Evolutionary conservation across 1,140 invertebrate genomes (phyloP).

Genomic region (Magallana gigas): DNA sequence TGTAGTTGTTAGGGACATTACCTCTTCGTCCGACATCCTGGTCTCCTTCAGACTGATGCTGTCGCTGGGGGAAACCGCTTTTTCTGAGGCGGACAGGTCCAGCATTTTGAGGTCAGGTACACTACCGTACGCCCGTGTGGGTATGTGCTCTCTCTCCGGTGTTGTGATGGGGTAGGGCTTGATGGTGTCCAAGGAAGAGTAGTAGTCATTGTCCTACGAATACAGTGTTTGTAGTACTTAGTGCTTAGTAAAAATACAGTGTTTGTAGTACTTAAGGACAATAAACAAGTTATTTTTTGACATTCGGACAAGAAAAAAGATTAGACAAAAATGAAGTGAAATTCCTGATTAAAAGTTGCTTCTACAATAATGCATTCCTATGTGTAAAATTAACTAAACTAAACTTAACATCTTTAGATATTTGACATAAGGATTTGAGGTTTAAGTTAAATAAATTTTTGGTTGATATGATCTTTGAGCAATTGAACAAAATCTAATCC

Average conservation of each 20-base stretch:
- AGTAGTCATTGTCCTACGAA: slow-evolving; percentile 73
- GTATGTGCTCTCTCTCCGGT: slow-evolving; percentile 55
- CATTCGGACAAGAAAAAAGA: no score
- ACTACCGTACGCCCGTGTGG: slow-evolving; percentile 68
- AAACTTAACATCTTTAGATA: no score
- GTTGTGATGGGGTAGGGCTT: slow-evolving; percentile 68
- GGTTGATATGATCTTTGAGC: no score
- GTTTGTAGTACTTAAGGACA: background rate
- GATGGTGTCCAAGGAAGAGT: slow-evolving; percentile 69
- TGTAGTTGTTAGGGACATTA: slow-evolving; percentile 25
- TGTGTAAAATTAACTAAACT: no score
- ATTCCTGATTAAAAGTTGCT: no score
- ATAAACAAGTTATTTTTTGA: no score
- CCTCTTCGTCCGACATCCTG: slow-evolving; percentile 73
- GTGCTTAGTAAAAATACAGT: background rate
- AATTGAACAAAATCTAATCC: no score
- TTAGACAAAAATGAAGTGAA: no score
- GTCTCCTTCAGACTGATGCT: slow-evolving; percentile 73
- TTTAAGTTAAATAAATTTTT: no score
- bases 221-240: background rate
- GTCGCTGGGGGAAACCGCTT: slow-evolving; percentile 63
- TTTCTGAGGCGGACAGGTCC: slow-evolving; percentile 61
- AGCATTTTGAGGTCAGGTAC: slow-evolving; percentile 73
- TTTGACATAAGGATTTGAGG: no score
- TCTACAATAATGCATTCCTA: no score